Evolutionary conservation across 2,113 vertebrate genomes (phyloP), one percentile per base, ranked within the genome.

Genomic region (mouse (Mus musculus)): DNA sequence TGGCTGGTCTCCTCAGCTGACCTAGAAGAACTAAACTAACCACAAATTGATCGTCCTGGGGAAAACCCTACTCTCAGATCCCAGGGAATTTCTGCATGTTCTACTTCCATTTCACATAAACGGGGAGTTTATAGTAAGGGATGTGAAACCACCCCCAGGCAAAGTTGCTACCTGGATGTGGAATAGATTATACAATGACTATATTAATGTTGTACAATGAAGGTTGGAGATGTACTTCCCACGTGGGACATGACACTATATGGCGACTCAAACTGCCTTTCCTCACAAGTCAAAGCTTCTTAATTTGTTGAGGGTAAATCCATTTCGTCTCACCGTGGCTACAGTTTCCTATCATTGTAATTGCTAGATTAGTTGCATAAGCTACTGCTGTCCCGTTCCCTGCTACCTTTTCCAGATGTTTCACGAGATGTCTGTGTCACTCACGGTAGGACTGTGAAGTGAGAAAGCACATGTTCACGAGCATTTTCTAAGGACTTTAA

Each of bases 61-160:
- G 95, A 95, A 97, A 97, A 93, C 30, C 97, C 97, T 94, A 88
- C 56, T 85, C 67, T 95, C 78, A 46, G 89, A 97, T 97, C 96
- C 96, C 90, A 96, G 97, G 97, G 97, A 96, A 95, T 98, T 98
- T 97, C 97, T 97, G 49, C 84, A 59, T 89, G 54, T 39, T 96
- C 77, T 95, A 78, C 72, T 93, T 92, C 61, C 72, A 92, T 97
- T 98, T 98, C 97, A 97, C 73, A 95, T 97, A 97, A 98, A 95
- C 76, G 95, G 82, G 78, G 77, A 3, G 56, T 84, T 98, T 97
- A 91, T 80, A 85, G 59, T 91, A 98, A 98, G 82, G 7, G 82
- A 91, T 92, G 78, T 84, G 90, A 97, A 97, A 96, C 67, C 73
- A 16, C 33, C 13, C n/a, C 92, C 52, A 95, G 5, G n/a, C 56